These are phyloP conservation scores for Drosophila sucinea DNA, from an alignment of 1,140 invertebrate genomes.

Conservation along the genomic window DNA sequence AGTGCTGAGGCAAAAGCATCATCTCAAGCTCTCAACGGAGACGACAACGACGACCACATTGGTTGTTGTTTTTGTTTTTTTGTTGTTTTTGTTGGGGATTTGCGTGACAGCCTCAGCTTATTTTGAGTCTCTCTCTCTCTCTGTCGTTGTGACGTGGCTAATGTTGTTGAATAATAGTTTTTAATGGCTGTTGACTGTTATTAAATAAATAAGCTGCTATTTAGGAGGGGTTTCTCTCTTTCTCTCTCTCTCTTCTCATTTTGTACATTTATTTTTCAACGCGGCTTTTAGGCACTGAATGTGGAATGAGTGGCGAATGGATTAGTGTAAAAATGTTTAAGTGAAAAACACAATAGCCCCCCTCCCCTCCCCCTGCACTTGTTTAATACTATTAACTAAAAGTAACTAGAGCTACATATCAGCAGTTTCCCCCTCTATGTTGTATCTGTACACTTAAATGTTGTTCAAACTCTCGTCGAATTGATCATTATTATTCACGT, in stretches of 20 bases:
- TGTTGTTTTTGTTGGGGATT: constrained; percentile 20
- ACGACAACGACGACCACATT: constrained; percentile 31
- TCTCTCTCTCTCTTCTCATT: background rate
- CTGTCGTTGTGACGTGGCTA: constrained; percentile 35
- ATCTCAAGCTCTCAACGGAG: constrained; percentile 32
- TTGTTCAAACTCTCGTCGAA: too few species aligned
- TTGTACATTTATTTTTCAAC: background rate
- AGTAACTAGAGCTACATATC: too few species aligned
- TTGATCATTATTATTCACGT: too few species aligned
- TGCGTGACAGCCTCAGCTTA: constrained; percentile 50
- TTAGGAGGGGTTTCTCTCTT: constrained; percentile 36
- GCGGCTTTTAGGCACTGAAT: too few species aligned
- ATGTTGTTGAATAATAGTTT: constrained; percentile 67
- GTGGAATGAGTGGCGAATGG: too few species aligned
- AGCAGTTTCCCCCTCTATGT: too few species aligned
- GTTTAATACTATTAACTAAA: too few species aligned
- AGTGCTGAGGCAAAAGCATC: constrained; percentile 14
- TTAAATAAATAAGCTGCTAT: constrained; percentile 74
- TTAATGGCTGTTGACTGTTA: constrained; percentile 68
- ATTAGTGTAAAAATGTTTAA: too few species aligned
- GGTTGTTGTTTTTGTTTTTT: background rate
- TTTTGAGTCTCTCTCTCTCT: background rate
- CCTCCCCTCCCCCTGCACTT: too few species aligned
- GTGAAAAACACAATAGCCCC: too few species aligned
- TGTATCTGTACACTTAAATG: too few species aligned